A percentile compares a stretch with the other conserved stretches of the same genome.
Evolutionary conservation across 2,113 vertebrate species (phyloP).

Genomic region (Himantopus leucocephalus): DNA sequence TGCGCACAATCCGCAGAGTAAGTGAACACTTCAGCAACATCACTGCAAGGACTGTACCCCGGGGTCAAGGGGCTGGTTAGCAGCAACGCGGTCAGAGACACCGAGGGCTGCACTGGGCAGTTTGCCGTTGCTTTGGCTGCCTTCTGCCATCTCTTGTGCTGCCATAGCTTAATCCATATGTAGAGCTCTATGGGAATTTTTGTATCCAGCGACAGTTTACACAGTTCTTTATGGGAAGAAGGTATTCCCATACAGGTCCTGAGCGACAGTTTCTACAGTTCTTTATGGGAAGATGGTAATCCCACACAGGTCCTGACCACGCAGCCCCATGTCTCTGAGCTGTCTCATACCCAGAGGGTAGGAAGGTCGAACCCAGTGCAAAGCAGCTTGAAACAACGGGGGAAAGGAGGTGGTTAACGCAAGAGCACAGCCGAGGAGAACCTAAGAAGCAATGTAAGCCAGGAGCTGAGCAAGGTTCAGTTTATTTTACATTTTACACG

Average conservation of each 20-base stretch:
- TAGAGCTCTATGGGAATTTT: background rate
- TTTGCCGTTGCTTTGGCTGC: background rate
- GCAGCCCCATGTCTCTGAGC: background rate
- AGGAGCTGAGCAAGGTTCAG: background rate
- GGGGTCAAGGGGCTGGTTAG: background rate
- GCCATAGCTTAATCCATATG: background rate
- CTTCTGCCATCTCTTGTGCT: background rate
- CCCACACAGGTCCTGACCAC: background rate
- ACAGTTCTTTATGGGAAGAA: background rate
- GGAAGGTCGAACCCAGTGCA: background rate
- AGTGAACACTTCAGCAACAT: background rate
- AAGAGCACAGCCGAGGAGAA: background rate
- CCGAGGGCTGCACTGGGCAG: rapidly evolving
- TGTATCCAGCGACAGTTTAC: background rate
- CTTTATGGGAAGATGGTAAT: background rate
- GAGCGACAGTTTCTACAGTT: background rate
- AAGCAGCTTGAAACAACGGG: background rate
- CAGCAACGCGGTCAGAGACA: background rate
- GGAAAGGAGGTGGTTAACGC: background rate
- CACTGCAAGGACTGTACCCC: rapidly evolving
- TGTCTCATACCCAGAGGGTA: background rate
- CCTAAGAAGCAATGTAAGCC: background rate
- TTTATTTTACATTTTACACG: background rate
- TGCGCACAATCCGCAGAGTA: background rate
- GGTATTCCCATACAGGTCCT: background rate